phyloP scores from a whole-genome alignment of 2,888 invertebrate genomes.

The Amphimallon solstitiale region DNA sequence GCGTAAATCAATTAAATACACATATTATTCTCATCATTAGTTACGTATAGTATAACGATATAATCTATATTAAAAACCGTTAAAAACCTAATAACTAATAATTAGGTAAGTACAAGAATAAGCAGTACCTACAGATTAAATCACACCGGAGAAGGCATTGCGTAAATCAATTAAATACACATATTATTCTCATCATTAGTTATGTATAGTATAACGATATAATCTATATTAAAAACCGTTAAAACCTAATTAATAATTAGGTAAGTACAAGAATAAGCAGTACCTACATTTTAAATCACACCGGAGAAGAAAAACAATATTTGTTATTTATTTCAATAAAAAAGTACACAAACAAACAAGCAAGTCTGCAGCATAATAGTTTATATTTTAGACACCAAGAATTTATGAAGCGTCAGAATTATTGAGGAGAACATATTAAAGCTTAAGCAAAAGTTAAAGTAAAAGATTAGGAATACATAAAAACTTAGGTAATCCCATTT shows the following conservation, averaged over 20 bases:
- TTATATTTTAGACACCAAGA: slow-evolving; percentile 42
- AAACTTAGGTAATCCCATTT: background rate
- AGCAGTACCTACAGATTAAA: slow-evolving; percentile 46
- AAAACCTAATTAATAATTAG: too few relatives aligned
- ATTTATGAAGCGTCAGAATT: slow-evolving; percentile 62
- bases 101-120: background rate
- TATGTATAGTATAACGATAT: slow-evolving; percentile 8
- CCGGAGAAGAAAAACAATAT: too few relatives aligned
- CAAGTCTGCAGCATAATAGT: slow-evolving; percentile 62
- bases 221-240: background rate
- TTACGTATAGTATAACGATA: slow-evolving; percentile 45
- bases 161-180: background rate
- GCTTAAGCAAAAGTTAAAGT: too few relatives aligned
- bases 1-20: too few relatives aligned
- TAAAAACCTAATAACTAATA: too few relatives aligned
- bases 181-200: slow-evolving; percentile 5
- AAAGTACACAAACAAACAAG: slow-evolving; percentile 42
- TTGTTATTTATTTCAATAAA: slow-evolving; percentile 2
- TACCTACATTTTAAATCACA: slow-evolving; percentile 52
- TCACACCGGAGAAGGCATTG: slow-evolving; percentile 51
- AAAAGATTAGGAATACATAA: slow-evolving; percentile 34
- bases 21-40: too few relatives aligned
- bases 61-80: background rate
- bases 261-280: slow-evolving; percentile 26
- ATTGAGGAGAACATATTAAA: slow-evolving; percentile 57